phyloP scores from a whole-genome alignment of 2,113 vertebrate genomes.

The Passer montanus region DNA sequence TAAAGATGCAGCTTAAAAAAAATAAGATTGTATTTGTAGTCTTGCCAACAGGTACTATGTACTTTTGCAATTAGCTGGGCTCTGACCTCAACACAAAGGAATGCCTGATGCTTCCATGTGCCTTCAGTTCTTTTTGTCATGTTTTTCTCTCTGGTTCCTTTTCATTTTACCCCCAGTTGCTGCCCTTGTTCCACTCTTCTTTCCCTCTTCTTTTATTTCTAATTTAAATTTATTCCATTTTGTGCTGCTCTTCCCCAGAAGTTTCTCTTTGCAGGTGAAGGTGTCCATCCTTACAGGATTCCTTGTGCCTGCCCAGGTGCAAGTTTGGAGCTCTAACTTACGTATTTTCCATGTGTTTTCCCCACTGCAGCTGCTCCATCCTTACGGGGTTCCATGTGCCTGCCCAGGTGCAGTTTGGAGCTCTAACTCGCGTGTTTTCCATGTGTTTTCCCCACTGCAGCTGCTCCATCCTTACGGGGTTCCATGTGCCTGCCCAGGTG shows the following conservation, averaged over 20 bases:
- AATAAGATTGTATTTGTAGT: not conserved
- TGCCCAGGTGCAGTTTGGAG: not conserved
- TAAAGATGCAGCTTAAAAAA: not conserved
- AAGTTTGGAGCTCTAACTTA: not conserved
- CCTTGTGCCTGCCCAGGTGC: too few relatives aligned
- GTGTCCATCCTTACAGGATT: rapidly evolving
- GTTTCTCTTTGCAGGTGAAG: not conserved
- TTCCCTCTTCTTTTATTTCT: not conserved
- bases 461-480: too few relatives aligned
- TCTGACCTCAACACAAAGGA: slow-evolving; percentile 15
- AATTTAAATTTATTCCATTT: not conserved
- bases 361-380: slow-evolving; percentile 78
- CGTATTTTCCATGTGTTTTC: not conserved
- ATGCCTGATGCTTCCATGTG: not conserved
- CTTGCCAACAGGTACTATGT: not conserved
- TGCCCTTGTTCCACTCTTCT: not conserved
- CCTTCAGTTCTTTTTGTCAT: not conserved
- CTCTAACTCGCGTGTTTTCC: not conserved
- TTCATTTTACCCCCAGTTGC: not conserved
- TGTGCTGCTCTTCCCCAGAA: not conserved
- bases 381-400: not conserved
- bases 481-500: too few relatives aligned
- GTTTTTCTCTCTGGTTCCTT: not conserved
- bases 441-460: not conserved
- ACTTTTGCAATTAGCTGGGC: slow-evolving; percentile 14